Evolutionary conservation across 2,888 invertebrate genomes (phyloP), one percentile per base, ranked within the genome.

Genomic region (Orthosia cruda): DNA sequence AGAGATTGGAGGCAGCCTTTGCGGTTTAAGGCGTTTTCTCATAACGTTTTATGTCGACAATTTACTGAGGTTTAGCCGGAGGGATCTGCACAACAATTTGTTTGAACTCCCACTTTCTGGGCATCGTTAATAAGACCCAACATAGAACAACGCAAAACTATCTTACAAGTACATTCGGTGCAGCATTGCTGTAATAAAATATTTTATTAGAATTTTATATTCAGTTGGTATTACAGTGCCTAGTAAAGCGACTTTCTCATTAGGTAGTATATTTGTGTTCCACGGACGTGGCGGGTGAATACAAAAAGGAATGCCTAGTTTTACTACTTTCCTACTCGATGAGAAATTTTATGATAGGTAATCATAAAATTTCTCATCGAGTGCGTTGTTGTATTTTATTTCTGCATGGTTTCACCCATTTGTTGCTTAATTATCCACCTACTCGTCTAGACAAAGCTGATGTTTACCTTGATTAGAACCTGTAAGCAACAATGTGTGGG

Each of bases 41-140:
- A 92, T 93, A 94, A 93, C 92, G 90, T 92, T 94, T 94, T 94
- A 93, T 94, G 93, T 92, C 91, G 92, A 93, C 93, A 93, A 92
- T 94, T 93, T 93, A 92, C 93, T 89, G 89, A 90, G 92, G 89
- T 92, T 93, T 91, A 93, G 90, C 92, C 88, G 87, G 88, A 88
- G 91, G 92, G 91, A 91, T 91, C 89, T 88, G 88, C 87, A 88
- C 88, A 89, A 90, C 92, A 90, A 93, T 93, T 93, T 93, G 91
- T 93, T 93, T 92, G 90, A 89, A 92, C 90, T 90, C 89, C 87
- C 86, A 87, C 85, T 88, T 87, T 89, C 88, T 87, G 87, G 83
- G 87, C 88, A 89, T 89, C 88, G 88, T 90, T 90, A 91, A 91
- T 90, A 90, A 88, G 85, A 85, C 84, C 87, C 86, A 86, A 90